phyloP scores from a whole-genome alignment of 2,888 invertebrate species.

The Nomada flava region DNA sequence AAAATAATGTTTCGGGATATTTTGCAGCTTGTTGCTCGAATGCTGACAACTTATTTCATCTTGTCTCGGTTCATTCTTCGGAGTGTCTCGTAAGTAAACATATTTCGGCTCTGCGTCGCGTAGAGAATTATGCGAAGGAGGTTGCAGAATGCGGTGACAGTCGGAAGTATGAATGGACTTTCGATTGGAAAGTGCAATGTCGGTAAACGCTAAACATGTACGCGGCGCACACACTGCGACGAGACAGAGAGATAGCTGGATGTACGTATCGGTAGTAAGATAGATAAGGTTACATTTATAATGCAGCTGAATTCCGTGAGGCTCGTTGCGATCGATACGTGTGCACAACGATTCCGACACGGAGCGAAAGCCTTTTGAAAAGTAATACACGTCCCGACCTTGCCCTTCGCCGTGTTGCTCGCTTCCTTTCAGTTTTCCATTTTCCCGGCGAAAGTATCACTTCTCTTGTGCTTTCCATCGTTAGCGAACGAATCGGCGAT shows the following conservation, averaged over 20 bases:
- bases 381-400: conserved; percentile 34
- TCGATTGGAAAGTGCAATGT: not conserved
- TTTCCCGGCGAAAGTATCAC: not conserved
- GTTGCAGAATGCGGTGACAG: not conserved
- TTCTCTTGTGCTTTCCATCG: not conserved
- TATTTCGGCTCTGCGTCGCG: not conserved
- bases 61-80: not conserved
- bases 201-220: not conserved
- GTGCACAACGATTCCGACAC: conserved; percentile 65
- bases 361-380: conserved; percentile 28
- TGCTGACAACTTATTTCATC: too few relatives aligned
- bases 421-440: conserved; percentile 13
- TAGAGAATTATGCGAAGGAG: not conserved
- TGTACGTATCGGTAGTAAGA: conserved; percentile 3
- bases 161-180: not conserved
- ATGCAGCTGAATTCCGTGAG: conserved; percentile 75
- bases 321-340: conserved; percentile 62
- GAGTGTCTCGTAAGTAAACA: too few relatives aligned
- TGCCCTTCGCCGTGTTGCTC: conserved; percentile 32
- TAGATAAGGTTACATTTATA: conserved; percentile 69
- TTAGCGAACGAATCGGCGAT: conserved; percentile 5
- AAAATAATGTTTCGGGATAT: conserved; percentile 24
- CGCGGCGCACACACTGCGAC: not conserved
- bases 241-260: conserved; percentile 3
- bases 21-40: not conserved